phyloP scores from a whole-genome alignment of 1,140 invertebrate species.

The Popillia japonica region DNA sequence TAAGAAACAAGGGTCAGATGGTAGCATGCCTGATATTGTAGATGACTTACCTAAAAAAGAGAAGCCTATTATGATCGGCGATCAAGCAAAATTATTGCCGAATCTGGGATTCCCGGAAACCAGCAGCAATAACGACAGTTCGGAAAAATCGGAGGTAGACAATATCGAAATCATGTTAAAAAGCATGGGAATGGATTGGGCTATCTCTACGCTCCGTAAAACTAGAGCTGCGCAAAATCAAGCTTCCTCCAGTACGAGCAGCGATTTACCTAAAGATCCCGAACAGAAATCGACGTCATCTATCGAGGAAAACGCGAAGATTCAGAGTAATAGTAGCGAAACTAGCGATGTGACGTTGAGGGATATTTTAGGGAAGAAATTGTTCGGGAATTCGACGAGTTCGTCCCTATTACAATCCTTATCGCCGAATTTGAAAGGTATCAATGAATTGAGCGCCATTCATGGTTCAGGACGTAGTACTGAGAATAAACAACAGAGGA shows the following conservation, averaged over 20 bases:
- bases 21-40: conserved; percentile 62
- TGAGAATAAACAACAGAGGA: conserved; percentile 58
- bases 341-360: conserved; percentile 52
- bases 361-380: conserved; percentile 50
- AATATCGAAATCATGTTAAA: conserved; percentile 65
- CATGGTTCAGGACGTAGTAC: conserved; percentile 44
- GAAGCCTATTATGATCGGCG: background rate
- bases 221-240: conserved; percentile 62
- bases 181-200: conserved; percentile 71
- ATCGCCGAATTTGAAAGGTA: conserved; percentile 48
- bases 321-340: conserved; percentile 39
- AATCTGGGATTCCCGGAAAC: conserved; percentile 55
- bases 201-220: conserved; percentile 71
- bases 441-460: conserved; percentile 50
- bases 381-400: conserved; percentile 52
- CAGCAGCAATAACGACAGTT: conserved; percentile 58
- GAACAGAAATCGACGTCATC: conserved; percentile 64
- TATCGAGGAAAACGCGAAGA: conserved; percentile 60
- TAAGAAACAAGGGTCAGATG: background rate
- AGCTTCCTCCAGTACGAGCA: conserved; percentile 61
- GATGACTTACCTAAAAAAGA: conserved; percentile 24
- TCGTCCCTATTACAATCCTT: conserved; percentile 44
- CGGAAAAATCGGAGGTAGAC: conserved; percentile 61
- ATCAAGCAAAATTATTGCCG: background rate
- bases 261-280: background rate